phyloP scores from a whole-genome alignment of 2,113 vertebrate genomes.

The Chionodraco myersi region DNA sequence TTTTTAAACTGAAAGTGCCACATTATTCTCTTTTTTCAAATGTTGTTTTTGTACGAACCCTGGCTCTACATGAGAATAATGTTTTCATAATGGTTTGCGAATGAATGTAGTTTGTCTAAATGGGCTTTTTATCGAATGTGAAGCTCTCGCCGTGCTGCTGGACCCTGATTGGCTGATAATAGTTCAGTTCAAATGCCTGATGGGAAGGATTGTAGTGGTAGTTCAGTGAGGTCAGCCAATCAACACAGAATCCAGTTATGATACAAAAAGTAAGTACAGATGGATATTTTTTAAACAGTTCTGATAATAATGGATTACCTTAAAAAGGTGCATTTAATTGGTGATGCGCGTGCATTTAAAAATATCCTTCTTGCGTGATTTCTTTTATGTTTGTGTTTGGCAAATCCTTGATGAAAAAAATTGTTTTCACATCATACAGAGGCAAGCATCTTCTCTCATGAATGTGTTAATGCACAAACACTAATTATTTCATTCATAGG shows the following conservation, averaged over 20 bases:
- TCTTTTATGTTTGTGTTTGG: slow-evolving; percentile 56
- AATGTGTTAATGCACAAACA: slow-evolving; percentile 82
- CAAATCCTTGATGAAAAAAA: slow-evolving; percentile 20
- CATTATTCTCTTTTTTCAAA: slow-evolving; percentile 40
- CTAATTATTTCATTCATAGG: slow-evolving; percentile 83
- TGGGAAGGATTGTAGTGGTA: slow-evolving; percentile 31
- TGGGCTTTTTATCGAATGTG: slow-evolving; percentile 24
- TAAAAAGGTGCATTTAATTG: background rate
- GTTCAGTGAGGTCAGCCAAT: slow-evolving; percentile 36
- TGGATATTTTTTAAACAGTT: slow-evolving; percentile 1
- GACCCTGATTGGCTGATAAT: slow-evolving; percentile 39
- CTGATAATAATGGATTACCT: background rate
- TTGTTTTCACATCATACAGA: slow-evolving; percentile 75
- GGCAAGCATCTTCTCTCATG: slow-evolving; percentile 83
- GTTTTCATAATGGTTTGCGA: slow-evolving; percentile 47
- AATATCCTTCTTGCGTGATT: background rate
- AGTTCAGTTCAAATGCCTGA: slow-evolving; percentile 31
- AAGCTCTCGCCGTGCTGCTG: slow-evolving; percentile 23
- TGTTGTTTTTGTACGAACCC: background rate
- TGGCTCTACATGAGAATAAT: background rate
- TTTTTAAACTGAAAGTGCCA: slow-evolving; percentile 43
- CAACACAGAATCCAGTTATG: background rate
- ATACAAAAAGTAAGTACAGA: background rate
- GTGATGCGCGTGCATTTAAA: background rate
- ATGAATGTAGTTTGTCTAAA: slow-evolving; percentile 52